These are phyloP conservation scores for Chiloscyllium punctatum DNA, from an alignment of 2,797 vertebrate species.

Conservation along the genomic window DNA sequence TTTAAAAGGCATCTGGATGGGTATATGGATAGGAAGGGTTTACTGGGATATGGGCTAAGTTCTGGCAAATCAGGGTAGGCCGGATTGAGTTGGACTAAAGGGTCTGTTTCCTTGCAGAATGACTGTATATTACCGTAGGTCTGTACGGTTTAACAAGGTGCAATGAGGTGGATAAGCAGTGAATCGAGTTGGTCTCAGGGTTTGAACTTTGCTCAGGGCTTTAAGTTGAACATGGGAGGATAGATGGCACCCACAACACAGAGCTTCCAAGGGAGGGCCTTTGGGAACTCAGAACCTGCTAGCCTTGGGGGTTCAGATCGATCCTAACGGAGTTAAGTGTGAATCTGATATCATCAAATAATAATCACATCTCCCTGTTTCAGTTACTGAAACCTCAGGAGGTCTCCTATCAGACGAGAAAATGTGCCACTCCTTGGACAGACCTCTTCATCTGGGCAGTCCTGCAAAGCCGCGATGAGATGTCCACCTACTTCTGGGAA, in stretches of 20 bases:
- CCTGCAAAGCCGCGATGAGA: slow-evolving; percentile 74
- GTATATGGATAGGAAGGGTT: too few species aligned
- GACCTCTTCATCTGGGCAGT: slow-evolving; percentile 82
- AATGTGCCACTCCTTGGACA: slow-evolving; percentile 63
- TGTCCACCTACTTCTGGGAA: slow-evolving; percentile 85
- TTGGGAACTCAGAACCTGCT: neutral
- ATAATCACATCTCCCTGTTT: neutral
- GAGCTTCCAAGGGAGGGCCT: neutral
- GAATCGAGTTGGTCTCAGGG: neutral
- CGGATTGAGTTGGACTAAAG: too few species aligned
- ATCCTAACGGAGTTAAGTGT: neutral
- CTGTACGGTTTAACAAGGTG: neutral
- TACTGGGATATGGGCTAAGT: too few species aligned
- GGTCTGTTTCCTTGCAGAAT: too few species aligned
- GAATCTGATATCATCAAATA: neutral
- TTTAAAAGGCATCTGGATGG: too few species aligned
- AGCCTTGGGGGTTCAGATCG: slow-evolving; percentile 17
- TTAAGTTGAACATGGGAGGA: neutral
- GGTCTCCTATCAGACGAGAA: neutral
- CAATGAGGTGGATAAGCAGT: neutral
- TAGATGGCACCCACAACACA: neutral
- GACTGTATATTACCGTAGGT: too few species aligned
- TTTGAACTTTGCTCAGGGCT: too few species aligned
- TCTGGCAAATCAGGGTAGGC: too few species aligned
- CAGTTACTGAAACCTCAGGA: neutral